Conservation (phyloP, 2,888 invertebrate species). For the Lypha dubia region DNA sequence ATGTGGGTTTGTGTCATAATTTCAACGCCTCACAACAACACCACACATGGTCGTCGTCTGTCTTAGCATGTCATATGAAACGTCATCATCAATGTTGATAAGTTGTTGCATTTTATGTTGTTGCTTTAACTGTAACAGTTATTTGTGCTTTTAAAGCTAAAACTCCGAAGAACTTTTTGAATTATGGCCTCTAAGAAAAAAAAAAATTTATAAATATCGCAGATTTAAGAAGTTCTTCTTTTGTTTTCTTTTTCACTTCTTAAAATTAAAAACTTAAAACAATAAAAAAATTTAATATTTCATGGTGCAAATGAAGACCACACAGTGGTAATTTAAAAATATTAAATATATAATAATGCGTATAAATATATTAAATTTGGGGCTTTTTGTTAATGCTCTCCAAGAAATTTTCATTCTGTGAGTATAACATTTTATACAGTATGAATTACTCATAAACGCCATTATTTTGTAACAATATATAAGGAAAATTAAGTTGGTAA, state of each 20-base stretch:
- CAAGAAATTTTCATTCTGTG: no score
- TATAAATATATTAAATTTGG: not conserved
- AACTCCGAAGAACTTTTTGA: slow-evolving; percentile 22
- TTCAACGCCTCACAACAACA: slow-evolving; percentile 71
- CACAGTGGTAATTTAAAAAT: slow-evolving; percentile 23
- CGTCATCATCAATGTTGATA: slow-evolving; percentile 65
- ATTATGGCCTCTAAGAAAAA: slow-evolving; percentile 19
- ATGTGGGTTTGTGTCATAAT: slow-evolving; percentile 73
- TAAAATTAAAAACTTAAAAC: not conserved
- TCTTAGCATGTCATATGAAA: slow-evolving; percentile 64
- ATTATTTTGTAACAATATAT: no score
- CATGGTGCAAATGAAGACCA: slow-evolving; percentile 45
- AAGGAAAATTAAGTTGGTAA: no score
- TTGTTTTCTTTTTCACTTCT: not conserved
- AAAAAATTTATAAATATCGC: not conserved
- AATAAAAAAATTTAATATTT: slow-evolving; percentile 3
- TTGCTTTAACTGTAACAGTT: slow-evolving; percentile 36
- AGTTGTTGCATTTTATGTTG: slow-evolving; percentile 51
- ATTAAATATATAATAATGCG: not conserved
- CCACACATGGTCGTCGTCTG: slow-evolving; percentile 57
- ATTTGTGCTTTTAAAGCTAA: slow-evolving; percentile 13
- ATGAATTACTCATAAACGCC: no score
- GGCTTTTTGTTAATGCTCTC: no score
- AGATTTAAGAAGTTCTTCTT: slow-evolving; percentile 5
- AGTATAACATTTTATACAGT: no score